Conservation (phyloP, 1,140 invertebrate species). For the Cotesia vestalis region DNA sequence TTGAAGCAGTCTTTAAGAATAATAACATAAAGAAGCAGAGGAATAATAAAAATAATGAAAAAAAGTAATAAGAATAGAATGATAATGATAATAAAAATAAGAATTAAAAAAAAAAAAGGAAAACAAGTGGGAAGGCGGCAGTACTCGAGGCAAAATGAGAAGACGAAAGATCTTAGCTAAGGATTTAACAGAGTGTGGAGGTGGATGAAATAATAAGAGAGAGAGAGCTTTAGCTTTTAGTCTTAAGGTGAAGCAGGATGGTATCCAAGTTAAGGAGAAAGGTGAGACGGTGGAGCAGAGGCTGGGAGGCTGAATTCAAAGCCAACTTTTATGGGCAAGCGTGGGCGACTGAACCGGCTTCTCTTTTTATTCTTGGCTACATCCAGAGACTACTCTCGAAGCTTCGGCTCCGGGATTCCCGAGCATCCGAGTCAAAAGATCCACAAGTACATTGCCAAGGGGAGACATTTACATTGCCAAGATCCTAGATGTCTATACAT, state of each 20-base stretch:
- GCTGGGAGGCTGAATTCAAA: constrained; percentile 37
- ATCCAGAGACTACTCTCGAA: constrained; percentile 28
- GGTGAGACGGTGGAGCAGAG: constrained; percentile 2
- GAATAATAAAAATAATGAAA: not conserved
- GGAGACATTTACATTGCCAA: not conserved
- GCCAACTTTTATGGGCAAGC: constrained; percentile 38
- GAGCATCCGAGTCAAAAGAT: not conserved
- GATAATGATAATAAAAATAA: not conserved
- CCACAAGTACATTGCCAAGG: not conserved
- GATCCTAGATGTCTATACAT: not conserved
- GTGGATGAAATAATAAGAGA: constrained; percentile 30
- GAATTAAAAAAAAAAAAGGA: not conserved
- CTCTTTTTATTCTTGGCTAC: not conserved
- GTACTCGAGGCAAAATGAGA: constrained; percentile 25
- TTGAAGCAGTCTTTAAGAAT: not conserved
- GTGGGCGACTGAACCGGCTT: constrained; percentile 41
- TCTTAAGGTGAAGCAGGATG: constrained; percentile 18
- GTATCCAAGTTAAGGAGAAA: constrained; percentile 21
- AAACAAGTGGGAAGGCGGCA: constrained; percentile 3
- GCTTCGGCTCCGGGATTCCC: constrained; percentile 31
- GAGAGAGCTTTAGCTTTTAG: constrained; percentile 29
- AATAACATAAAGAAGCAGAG: constrained; percentile 32
- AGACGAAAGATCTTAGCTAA: constrained; percentile 22
- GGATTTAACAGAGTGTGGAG: constrained; percentile 9
- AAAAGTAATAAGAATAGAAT: constrained; percentile 26